Conservation (phyloP, 2,888 invertebrate species). For the Boloria selene region DNA sequence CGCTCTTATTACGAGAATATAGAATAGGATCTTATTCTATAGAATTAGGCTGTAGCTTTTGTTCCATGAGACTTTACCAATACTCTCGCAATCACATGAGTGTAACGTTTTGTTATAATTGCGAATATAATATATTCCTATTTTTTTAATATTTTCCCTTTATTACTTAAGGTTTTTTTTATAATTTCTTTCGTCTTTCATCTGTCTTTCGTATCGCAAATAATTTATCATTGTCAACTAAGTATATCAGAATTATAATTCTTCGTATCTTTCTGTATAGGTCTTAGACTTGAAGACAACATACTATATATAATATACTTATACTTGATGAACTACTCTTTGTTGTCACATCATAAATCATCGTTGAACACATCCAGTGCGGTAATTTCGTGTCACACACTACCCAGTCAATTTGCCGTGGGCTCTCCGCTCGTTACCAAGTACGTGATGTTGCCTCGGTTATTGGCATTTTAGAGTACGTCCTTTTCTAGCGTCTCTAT, state of each 20-base stretch:
- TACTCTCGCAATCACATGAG: too few species aligned
- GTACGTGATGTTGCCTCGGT: constrained; percentile 32
- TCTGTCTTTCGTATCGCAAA: not conserved
- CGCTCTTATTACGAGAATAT: too few species aligned
- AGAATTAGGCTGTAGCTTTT: not conserved
- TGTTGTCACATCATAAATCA: constrained; percentile 26
- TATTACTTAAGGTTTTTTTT: too few species aligned
- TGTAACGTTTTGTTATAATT: too few species aligned
- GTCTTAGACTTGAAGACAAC: constrained; percentile 4
- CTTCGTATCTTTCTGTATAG: not conserved
- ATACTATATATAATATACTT: constrained; percentile 3
- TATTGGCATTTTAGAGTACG: constrained; percentile 30
- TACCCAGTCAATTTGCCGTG: constrained; percentile 34
- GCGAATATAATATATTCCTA: too few species aligned
- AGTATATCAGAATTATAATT: constrained; percentile 13
- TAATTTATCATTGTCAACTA: constrained; percentile 9
- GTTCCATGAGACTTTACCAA: too few species aligned
- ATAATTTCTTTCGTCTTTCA: too few species aligned
- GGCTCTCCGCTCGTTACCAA: constrained; percentile 34
- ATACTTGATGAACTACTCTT: constrained; percentile 16
- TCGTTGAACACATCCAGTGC: constrained; percentile 24
- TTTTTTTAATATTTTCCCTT: too few species aligned
- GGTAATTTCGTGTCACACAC: constrained; percentile 25
- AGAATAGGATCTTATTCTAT: not conserved
- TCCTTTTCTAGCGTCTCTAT: constrained; percentile 18